Base-by-base conservation (phyloP, 2,113 vertebrate species). In the Crotophaga sulcirostris region DNA sequence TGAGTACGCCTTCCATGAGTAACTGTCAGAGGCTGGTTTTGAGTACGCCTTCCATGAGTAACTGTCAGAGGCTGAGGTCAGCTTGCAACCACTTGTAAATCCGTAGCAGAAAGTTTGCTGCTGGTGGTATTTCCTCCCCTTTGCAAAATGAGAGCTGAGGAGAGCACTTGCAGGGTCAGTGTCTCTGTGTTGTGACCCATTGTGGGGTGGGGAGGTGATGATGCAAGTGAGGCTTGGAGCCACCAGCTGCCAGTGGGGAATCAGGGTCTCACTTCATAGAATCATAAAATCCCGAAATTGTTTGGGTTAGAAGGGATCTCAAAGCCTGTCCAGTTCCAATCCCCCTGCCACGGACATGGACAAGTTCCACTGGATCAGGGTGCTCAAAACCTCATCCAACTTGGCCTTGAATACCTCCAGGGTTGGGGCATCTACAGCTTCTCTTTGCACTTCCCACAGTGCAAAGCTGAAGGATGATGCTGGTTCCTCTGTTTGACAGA, bases 251-350 rank as follows among this genome's bases (percentile, higher is more conserved):
- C 21, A 9, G 31, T 60, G 51, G 24, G 3, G 40, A 11, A 13
- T 6, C 3, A 0, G 7, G 0, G 3, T 1, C 3, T 70, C 0
- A 0, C 42, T 49, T 49, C 18, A 19, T 47, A 47, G 45, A 47
- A 47, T 47, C 47, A 23, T 24, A 24, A 9, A 49, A 47, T 47
- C 47, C 8, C 11, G 11, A 9, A 49, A 49, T 49, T 11, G 47
- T 49, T 49, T 49, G 47, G 23, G 47, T 49, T 12, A 20, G 47
- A 49, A 49, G 47, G 47, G 47, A 49, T 21, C 47, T 49, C 47
- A 49, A 24, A 49, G 47, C 21, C 12, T 21, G 24, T 49, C 47
- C 47, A 24, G 47, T 49, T 49, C 47, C 47, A 49, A 24, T 20
- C 47, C 23, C 23, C 18, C 47, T 49, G 47, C 21, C 23, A 49